Base-by-base conservation (phyloP, 2,888 invertebrate species). In the Caenorhabditis sp. region DNA sequence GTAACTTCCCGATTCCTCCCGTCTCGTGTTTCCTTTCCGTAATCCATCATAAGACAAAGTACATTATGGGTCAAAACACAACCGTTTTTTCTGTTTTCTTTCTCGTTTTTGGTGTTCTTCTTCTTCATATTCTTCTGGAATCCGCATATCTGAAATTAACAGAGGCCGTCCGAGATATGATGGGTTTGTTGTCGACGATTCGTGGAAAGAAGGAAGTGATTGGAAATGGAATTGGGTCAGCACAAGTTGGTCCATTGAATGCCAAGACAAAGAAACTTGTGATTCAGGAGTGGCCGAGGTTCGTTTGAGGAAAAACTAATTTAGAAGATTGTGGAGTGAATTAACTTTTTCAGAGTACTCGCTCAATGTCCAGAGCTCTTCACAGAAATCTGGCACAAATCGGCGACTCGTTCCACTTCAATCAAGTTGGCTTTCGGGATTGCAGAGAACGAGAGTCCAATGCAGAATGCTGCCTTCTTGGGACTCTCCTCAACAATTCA, bases 351-450 rank as follows among this genome's bases (percentile, higher is more conserved):
- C 77, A 88, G 86, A 69, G 70, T 89, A 5, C 83, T 89, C 44
- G 64, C 76, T 19, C 84, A 86, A 51, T 80, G 84, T 16, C 87
- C 87, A 10, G 82, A 85, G n/a, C 73, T 89, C 16, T 89, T 89
- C 81, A 82, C 82, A 56, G 86, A 81, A 63, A 86, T 87, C 22
- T 89, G 87, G 89, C 85, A 86, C 56, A 82, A 84, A 24, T 89
- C 89, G 22, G 87, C 89, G 4, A 84, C 81, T 19, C 72, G 87
- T 2, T 86, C 86, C 58, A 87, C 84, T 63, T 87, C 87, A 26
- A 87, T 89, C 47, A 89, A 89, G 81, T 64, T 84, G 68, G 86
- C 87, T 22, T 88, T 88, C 51, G 88, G 87, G 24, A 87, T 87
- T 28, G 72, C 84, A 2, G 86, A 86, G 31, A 79, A 85, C 47